Conservation (phyloP, 2,888 invertebrate genomes). For the Drosophila subquinaria region DNA sequence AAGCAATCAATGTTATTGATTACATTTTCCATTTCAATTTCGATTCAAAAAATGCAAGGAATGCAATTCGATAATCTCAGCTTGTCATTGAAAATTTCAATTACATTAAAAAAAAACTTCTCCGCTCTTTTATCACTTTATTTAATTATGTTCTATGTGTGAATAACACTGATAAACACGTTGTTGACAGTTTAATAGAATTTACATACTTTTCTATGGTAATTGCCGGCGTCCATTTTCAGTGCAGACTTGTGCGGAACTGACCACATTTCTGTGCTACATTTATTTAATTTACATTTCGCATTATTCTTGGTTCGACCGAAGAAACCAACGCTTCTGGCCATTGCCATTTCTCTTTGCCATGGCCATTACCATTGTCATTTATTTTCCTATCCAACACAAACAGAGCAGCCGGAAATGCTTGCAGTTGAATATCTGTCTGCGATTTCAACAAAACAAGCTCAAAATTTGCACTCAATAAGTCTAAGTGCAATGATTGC, state of each 20-base stretch:
- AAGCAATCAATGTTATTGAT: slow-evolving; percentile 73
- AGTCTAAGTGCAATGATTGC: slow-evolving; percentile 13
- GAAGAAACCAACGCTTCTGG: slow-evolving; percentile 24
- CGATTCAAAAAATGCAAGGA: slow-evolving; percentile 17
- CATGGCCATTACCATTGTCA: slow-evolving; percentile 57
- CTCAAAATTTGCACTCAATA: slow-evolving; percentile 33
- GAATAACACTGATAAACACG: slow-evolving; percentile 5
- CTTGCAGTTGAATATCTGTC: slow-evolving; percentile 7
- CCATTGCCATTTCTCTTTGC: slow-evolving; percentile 60
- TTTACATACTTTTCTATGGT: slow-evolving; percentile 70
- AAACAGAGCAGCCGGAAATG: slow-evolving; percentile 53
- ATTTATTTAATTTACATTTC: slow-evolving; percentile 59
- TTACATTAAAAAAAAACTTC: slow-evolving; percentile 8
- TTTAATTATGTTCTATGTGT: slow-evolving; percentile 33
- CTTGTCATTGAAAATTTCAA: slow-evolving; percentile 27
- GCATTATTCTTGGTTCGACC: slow-evolving; percentile 35
- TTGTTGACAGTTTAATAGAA: slow-evolving; percentile 8
- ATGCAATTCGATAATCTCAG: slow-evolving; percentile 36
- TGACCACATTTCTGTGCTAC: slow-evolving; percentile 52
- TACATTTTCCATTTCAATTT: slow-evolving; percentile 46
- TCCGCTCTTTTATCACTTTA: slow-evolving; percentile 21
- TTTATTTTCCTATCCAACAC: slow-evolving; percentile 27
- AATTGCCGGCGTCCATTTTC: slow-evolving; percentile 74
- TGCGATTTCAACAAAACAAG: slow-evolving; percentile 4
- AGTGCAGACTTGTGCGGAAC: slow-evolving; percentile 68